Conservation (phyloP, 1,140 invertebrate genomes). For the Megalopta genalis region DNA sequence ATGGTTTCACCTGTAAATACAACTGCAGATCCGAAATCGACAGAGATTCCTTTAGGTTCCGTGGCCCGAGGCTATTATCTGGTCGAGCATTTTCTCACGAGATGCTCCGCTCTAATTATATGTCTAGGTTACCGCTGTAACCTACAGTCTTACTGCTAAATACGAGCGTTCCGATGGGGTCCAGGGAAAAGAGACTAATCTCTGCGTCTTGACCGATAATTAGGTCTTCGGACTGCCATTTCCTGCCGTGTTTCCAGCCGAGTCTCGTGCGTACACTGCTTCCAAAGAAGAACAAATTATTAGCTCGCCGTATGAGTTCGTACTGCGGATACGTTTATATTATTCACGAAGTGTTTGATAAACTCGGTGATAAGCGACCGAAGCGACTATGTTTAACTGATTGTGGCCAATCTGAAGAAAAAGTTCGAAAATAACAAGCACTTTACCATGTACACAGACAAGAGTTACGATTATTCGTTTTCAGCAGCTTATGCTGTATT, state of each 20-base stretch:
- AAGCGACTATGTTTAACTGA: no score
- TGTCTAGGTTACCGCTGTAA: slow-evolving; percentile 77
- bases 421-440: no score
- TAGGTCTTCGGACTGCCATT: slow-evolving; percentile 18
- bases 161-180: slow-evolving; percentile 52
- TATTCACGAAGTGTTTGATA: no score
- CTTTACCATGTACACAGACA: no score
- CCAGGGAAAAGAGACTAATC: slow-evolving; percentile 69
- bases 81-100: slow-evolving; percentile 75
- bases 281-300: background rate
- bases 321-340: no score
- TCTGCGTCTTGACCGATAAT: slow-evolving; percentile 63
- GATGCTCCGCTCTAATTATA: slow-evolving; percentile 77
- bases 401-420: no score
- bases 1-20: slow-evolving; percentile 51
- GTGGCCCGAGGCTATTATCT: slow-evolving; percentile 74
- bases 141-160: slow-evolving; percentile 76
- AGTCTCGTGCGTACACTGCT: background rate
- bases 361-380: no score
- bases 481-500: no score
- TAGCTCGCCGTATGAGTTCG: background rate
- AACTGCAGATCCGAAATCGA: slow-evolving; percentile 48
- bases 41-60: slow-evolving; percentile 61
- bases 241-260: slow-evolving; percentile 11
- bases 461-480: no score